Evolutionary conservation across 2,797 vertebrate genomes (phyloP).

Genomic region (Megaceryle alcyon): DNA sequence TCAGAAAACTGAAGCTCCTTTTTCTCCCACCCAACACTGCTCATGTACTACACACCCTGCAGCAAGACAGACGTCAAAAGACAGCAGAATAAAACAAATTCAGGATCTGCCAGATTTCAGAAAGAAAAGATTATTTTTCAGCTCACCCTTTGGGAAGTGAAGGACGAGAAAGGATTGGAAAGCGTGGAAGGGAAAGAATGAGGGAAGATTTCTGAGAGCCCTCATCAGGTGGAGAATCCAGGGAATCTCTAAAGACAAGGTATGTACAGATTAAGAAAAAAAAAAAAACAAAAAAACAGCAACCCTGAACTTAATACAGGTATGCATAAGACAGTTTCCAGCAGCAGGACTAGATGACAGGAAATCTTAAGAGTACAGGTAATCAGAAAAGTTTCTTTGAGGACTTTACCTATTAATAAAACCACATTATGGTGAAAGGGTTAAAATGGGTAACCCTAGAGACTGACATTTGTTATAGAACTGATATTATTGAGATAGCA

Average conservation of each 20-base stretch:
- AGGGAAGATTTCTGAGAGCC: constrained; percentile 91
- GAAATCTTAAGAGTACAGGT: background rate
- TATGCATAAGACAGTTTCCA: background rate
- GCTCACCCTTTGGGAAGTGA: constrained; percentile 90
- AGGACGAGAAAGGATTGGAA: constrained; percentile 92
- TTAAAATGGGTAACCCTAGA: background rate
- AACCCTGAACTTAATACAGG: background rate
- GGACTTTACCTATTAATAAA: background rate
- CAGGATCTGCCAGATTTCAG: background rate
- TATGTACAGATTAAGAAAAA: constrained; percentile 57
- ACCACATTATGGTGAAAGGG: background rate
- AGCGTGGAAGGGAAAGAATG: constrained; percentile 90
- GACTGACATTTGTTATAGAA: background rate
- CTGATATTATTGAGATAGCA: background rate
- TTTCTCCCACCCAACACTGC: background rate
- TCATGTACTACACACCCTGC: background rate
- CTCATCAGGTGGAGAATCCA: constrained; percentile 86
- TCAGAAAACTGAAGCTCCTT: background rate
- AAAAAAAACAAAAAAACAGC: background rate
- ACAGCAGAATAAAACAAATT: background rate
- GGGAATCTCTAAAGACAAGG: constrained; percentile 86
- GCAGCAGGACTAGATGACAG: background rate
- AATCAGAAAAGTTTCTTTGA: background rate
- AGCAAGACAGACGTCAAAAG: background rate
- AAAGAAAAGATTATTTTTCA: constrained; percentile 58